Evolutionary conservation across 2,888 invertebrate species (phyloP), one percentile per base, ranked within the genome.

Genomic region (Salticus scenicus): DNA sequence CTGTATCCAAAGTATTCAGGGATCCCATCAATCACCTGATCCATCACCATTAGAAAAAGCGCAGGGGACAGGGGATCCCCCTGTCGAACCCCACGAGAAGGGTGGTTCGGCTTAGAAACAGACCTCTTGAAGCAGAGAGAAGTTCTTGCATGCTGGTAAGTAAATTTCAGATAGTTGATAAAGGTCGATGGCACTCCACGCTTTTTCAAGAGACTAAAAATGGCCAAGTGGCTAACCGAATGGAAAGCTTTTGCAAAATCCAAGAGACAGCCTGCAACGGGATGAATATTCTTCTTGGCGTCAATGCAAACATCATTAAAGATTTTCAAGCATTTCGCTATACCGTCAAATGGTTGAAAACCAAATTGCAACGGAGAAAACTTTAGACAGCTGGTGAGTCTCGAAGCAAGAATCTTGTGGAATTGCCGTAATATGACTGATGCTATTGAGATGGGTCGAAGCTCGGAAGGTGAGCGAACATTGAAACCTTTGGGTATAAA

Each of bases 51-150:
- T 5, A 64, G 24, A n/a, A 74, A 74, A 24, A 74, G 37, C 4
- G 41, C 12, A 0, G 64, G 74, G 0, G 63, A 64, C 8, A 74
- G 37, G 14, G 74, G 74, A 17, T 74, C 64, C 0, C 74, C 74
- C 24, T 74, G 74, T 7, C 74, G 33, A 0, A 74, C 74, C 0
- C 74, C 74, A 27, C 37, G 30, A 7, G 27, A 17, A 20, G 74
- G 74, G 37, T 12, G 37, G 5, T 10, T 8, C 10, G 64, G 27
- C 1, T 33, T 64, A 24, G 37, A 2, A 0, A 33, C 12, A 7
- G 1, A 1, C 5, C 64, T 20, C 0, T 24, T 1, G 17, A 74
- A 64, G 0, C n/a, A 2, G 0, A 72, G 28, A 2, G 10, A 5
- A 5, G 72, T 72, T 0, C 0, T 30, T 4, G 31, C 30, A 1